phyloP scores from a whole-genome alignment of 2,113 vertebrate species.

The Anser brachyrhynchus region DNA sequence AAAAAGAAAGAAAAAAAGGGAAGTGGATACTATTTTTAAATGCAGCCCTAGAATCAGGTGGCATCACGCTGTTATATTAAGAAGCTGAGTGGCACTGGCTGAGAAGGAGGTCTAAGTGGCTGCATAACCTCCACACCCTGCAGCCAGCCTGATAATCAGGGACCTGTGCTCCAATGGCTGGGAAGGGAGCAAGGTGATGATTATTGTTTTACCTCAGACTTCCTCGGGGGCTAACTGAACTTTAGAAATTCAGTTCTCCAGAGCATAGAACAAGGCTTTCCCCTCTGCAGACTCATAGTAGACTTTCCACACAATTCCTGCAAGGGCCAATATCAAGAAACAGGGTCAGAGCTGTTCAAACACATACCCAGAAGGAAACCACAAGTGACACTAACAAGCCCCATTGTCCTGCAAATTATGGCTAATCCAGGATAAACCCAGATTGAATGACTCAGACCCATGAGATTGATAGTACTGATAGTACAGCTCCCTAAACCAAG shows the following conservation, averaged over 20 bases:
- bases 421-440: background rate
- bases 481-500: background rate
- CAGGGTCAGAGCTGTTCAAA: background rate
- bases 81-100: constrained; percentile 37
- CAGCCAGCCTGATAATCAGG: background rate
- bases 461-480: background rate
- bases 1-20: constrained; percentile 10
- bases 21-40: constrained; percentile 58
- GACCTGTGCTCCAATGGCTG: background rate
- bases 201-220: constrained; percentile 55
- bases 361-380: background rate
- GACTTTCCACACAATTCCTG: background rate
- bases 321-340: background rate
- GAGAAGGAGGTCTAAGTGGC: constrained; percentile 28
- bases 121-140: background rate
- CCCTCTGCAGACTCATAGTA: background rate
- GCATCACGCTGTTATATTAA: constrained; percentile 40
- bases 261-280: background rate
- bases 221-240: background rate
- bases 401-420: background rate
- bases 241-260: constrained; percentile 20
- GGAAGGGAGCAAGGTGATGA: constrained; percentile 29
- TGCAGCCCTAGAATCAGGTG: constrained; percentile 28
- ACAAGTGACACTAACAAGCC: background rate
- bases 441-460: background rate